phyloP scores from a whole-genome alignment of 2,888 invertebrate species.

The Notodromas monacha region DNA sequence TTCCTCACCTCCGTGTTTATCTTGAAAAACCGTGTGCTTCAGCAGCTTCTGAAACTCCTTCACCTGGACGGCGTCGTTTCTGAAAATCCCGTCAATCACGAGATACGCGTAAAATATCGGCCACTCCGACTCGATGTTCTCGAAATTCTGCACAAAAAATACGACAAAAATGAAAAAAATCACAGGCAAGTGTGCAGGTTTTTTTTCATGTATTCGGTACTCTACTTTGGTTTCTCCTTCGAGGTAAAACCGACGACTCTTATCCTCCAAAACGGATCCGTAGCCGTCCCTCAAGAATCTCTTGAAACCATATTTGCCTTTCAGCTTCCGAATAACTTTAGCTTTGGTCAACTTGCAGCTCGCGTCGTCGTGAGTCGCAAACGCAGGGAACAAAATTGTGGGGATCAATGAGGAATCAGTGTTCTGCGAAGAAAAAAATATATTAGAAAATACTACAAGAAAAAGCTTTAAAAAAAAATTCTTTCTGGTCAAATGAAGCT shows the following conservation, averaged over 20 bases:
- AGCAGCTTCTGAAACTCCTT: slow-evolving; percentile 59
- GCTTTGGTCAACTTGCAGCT: slow-evolving; percentile 54
- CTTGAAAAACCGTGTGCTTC: slow-evolving; percentile 42
- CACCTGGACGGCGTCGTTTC: slow-evolving; percentile 55
- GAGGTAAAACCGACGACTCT: slow-evolving; percentile 39
- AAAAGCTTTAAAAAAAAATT: background rate
- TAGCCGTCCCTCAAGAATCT: slow-evolving; percentile 79
- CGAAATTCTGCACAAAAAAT: slow-evolving; percentile 32
- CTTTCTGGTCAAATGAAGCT: background rate
- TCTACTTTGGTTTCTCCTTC: slow-evolving; percentile 52
- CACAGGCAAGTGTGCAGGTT: no score
- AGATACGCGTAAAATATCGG: slow-evolving; percentile 79
- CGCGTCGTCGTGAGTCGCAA: slow-evolving; percentile 77
- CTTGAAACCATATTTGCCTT: slow-evolving; percentile 70
- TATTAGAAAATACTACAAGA: slow-evolving; percentile 2
- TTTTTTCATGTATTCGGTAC: no score
- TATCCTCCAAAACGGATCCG: slow-evolving; percentile 55
- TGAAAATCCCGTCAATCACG: slow-evolving; percentile 80
- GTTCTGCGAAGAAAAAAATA: slow-evolving; percentile 24
- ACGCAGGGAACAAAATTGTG: slow-evolving; percentile 86
- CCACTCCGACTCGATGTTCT: slow-evolving; percentile 89
- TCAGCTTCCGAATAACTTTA: slow-evolving; percentile 43
- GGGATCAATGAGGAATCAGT: slow-evolving; percentile 70
- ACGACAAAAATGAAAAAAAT: slow-evolving; percentile 6
- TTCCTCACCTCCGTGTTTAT: slow-evolving; percentile 38